Evolutionary conservation across 2,888 invertebrate species (phyloP).

Genomic region (Euphydryas editha): DNA sequence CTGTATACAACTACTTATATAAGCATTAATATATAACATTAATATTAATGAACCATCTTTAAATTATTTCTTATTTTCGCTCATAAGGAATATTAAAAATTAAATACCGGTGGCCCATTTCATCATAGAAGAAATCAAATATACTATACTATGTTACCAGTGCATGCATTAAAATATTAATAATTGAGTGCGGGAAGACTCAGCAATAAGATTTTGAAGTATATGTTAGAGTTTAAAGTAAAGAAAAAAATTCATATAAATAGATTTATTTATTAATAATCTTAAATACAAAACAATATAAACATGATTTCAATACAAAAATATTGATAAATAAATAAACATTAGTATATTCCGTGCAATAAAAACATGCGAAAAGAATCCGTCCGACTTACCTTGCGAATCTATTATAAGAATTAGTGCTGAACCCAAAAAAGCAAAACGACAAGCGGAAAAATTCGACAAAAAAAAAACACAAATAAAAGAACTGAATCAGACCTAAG

Average conservation of each 20-base stretch:
- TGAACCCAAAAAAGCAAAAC: conserved; percentile 51
- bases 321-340: background rate
- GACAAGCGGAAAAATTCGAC: conserved; percentile 50
- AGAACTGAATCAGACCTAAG: conserved; percentile 78
- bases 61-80: too few species aligned
- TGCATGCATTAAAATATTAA: conserved; percentile 1
- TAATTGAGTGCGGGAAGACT: background rate
- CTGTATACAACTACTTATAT: too few species aligned
- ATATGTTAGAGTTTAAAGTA: background rate
- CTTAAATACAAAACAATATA: background rate
- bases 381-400: conserved; percentile 46
- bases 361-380: conserved; percentile 3
- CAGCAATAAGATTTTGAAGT: background rate
- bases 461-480: conserved; percentile 51
- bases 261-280: conserved; percentile 6
- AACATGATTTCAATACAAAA: background rate
- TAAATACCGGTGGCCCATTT: too few species aligned
- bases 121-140: too few species aligned
- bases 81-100: too few species aligned
- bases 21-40: too few species aligned
- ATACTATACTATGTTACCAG: background rate
- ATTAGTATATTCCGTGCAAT: conserved; percentile 41
- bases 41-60: too few species aligned
- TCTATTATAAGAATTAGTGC: conserved; percentile 43
- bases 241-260: background rate